Conservation (phyloP, 2,113 vertebrate genomes). For the Puntigrus tetrazona region DNA sequence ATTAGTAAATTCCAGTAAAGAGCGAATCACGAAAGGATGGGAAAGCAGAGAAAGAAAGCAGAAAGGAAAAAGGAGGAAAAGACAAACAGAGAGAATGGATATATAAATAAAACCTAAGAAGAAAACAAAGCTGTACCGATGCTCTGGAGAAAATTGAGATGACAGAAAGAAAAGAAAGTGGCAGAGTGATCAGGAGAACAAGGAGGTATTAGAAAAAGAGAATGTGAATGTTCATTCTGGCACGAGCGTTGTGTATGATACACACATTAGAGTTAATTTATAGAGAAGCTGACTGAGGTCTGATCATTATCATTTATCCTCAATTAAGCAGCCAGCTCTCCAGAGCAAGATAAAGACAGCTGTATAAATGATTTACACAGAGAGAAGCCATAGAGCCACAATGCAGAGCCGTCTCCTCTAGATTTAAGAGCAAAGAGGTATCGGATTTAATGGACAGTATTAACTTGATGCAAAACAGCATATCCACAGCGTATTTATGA, state of each 20-base stretch:
- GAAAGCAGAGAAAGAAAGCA: background rate
- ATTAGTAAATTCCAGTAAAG: background rate
- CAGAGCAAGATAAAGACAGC: conserved; percentile 27
- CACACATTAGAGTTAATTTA: conserved; percentile 48
- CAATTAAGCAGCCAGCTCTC: conserved; percentile 50
- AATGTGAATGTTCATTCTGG: conserved; percentile 29
- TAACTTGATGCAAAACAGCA: conserved; percentile 56
- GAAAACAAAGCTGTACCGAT: conserved; percentile 10
- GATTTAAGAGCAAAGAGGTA: conserved; percentile 44
- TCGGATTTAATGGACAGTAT: conserved; percentile 46
- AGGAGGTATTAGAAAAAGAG: background rate
- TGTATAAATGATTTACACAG: conserved; percentile 44
- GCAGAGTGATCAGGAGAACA: background rate
- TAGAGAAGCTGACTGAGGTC: conserved; percentile 36
- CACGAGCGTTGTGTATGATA: background rate
- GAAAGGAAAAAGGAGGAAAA: background rate
- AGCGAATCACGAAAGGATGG: background rate
- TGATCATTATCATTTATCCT: conserved; percentile 49
- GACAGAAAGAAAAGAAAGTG: background rate
- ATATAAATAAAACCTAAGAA: background rate
- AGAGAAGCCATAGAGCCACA: conserved; percentile 16
- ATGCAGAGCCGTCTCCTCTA: conserved; percentile 16
- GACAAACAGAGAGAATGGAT: background rate
- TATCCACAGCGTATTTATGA: conserved; percentile 20
- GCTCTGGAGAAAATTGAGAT: background rate